phyloP scores from a whole-genome alignment of 1,140 invertebrate genomes.

The Diabrotica undecimpunctata region DNA sequence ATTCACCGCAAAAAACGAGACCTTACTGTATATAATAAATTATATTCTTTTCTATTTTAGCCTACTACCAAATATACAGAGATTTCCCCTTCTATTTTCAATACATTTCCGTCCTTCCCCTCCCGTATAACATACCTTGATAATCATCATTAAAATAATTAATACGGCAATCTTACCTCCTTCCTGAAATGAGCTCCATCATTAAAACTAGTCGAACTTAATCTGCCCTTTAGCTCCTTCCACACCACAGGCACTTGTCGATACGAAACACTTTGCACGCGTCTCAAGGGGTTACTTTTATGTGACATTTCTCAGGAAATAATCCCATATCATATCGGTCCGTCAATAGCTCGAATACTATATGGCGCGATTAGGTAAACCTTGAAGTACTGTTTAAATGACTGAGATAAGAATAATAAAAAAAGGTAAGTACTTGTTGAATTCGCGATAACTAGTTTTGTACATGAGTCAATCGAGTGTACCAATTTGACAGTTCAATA shows the following conservation, averaged over 20 bases:
- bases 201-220: background rate
- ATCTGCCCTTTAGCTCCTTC: constrained; percentile 3
- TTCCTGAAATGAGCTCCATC: constrained; percentile 1
- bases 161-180: background rate
- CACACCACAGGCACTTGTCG: background rate
- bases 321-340: constrained; percentile 13
- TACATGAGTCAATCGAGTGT: background rate
- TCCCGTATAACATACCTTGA: too few species aligned
- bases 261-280: background rate
- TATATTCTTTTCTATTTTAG: too few species aligned
- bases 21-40: too few species aligned
- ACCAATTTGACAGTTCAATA: background rate
- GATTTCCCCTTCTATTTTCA: too few species aligned
- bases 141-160: too few species aligned
- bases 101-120: too few species aligned
- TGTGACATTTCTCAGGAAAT: constrained; percentile 8
- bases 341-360: background rate
- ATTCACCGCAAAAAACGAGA: too few species aligned
- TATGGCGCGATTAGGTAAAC: background rate
- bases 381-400: background rate
- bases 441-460: background rate
- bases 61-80: too few species aligned
- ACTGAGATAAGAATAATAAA: background rate
- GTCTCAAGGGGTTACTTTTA: constrained; percentile 10
- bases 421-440: background rate